These are phyloP conservation scores for Syritta pipiens DNA, from an alignment of 2,888 invertebrate genomes.

Conservation along the genomic window DNA sequence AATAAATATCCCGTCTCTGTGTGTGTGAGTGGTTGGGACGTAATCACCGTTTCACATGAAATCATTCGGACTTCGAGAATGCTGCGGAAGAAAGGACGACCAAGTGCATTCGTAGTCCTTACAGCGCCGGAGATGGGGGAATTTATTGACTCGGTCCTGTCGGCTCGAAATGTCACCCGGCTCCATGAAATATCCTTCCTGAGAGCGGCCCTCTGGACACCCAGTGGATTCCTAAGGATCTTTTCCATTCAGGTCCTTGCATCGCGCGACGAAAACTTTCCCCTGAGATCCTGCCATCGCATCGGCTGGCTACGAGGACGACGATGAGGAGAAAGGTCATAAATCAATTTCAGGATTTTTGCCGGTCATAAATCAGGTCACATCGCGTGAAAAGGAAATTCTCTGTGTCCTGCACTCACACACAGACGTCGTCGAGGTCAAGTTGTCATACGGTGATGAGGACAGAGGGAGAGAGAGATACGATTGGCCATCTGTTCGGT, in stretches of 20 bases:
- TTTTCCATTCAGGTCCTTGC: not conserved
- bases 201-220: not conserved
- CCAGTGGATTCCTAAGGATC: slow-evolving; percentile 3
- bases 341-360: slow-evolving; percentile 50
- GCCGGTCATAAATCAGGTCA: slow-evolving; percentile 49
- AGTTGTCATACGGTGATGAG: too few relatives aligned
- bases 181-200: slow-evolving; percentile 49
- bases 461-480: too few relatives aligned
- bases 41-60: slow-evolving; percentile 79
- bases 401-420: too few relatives aligned
- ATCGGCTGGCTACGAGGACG: not conserved
- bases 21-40: slow-evolving; percentile 53
- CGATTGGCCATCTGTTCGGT: too few relatives aligned
- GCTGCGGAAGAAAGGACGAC: not conserved
- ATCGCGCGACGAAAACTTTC: not conserved
- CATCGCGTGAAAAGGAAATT: slow-evolving; percentile 41
- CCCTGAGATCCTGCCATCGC: not conserved
- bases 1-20: slow-evolving; percentile 51
- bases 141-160: slow-evolving; percentile 45
- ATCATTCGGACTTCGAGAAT: slow-evolving; percentile 75
- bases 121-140: too few relatives aligned
- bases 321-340: slow-evolving; percentile 15
- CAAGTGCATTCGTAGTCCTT: slow-evolving; percentile 47
- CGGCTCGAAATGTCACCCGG: slow-evolving; percentile 37
- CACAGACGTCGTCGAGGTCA: too few relatives aligned